Conservation (phyloP, 1,140 invertebrate species). For the Leucophenga varia region DNA sequence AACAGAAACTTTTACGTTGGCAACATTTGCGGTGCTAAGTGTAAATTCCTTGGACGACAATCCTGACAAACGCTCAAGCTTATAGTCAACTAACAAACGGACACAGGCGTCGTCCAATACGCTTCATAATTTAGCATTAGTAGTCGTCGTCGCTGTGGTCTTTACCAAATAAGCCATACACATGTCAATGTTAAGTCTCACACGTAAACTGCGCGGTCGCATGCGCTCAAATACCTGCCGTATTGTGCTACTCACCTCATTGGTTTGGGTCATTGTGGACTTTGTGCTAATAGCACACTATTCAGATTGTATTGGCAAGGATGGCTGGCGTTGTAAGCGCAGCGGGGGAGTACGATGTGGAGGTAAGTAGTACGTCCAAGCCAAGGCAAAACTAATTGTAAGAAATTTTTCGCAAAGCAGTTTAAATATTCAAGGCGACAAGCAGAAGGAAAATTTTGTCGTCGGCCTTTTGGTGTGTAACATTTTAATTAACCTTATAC, state of each 20-base stretch:
- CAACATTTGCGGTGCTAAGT: no score
- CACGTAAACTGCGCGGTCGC: slow-evolving; percentile 80
- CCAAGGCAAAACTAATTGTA: background rate
- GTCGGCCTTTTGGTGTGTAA: slow-evolving; percentile 3
- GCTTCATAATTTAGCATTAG: background rate
- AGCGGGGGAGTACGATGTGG: slow-evolving; percentile 58
- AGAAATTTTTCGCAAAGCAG: no score
- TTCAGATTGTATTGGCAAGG: slow-evolving; percentile 80
- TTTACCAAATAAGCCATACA: no score
- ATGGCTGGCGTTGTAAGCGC: slow-evolving; percentile 68
- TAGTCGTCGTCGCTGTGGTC: no score
- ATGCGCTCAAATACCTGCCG: slow-evolving; percentile 91
- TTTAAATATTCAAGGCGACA: no score
- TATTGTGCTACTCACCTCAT: slow-evolving; percentile 88
- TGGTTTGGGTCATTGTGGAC: slow-evolving; percentile 94
- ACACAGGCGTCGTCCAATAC: background rate
- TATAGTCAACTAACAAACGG: no score
- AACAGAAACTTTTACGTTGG: no score
- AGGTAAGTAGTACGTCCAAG: slow-evolving; percentile 42
- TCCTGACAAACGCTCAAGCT: no score
- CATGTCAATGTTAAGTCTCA: slow-evolving; percentile 47
- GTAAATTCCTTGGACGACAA: no score
- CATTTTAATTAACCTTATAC: slow-evolving; percentile 12
- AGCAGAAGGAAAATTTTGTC: background rate
- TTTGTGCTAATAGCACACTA: slow-evolving; percentile 90